Conservation (phyloP, 2,888 invertebrate species). For the Stenchaetothrips biformis region DNA sequence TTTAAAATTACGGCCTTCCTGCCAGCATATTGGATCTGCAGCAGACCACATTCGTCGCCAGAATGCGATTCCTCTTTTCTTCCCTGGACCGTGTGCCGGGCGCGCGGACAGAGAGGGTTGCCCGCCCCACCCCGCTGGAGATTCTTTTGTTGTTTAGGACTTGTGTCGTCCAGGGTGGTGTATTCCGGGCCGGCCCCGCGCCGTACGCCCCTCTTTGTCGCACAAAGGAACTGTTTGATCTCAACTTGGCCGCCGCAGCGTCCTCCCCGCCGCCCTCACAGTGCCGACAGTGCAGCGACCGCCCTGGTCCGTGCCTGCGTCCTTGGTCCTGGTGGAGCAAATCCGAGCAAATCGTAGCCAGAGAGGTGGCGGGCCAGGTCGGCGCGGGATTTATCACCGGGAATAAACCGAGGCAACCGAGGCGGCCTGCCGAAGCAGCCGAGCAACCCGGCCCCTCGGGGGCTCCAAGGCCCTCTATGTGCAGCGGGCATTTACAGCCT, state of each 20-base stretch:
- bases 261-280: neutral
- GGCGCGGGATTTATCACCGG: neutral
- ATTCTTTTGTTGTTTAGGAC: conserved; percentile 13
- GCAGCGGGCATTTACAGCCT: conserved; percentile 10
- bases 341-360: no score
- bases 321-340: no score
- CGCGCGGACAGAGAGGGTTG: neutral
- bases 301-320: no score
- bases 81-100: no score
- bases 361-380: no score
- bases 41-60: no score
- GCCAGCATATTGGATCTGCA: no score
- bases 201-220: neutral
- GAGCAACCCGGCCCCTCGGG: neutral
- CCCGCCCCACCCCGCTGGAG: neutral
- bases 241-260: neutral
- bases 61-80: no score
- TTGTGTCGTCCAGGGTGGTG: neutral
- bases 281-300: no score
- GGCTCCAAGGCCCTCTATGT: neutral
- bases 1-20: no score
- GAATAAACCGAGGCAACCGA: neutral
- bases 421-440: neutral
- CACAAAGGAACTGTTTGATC: conserved; percentile 11
- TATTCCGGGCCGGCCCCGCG: neutral